Evolutionary conservation across 2,113 vertebrate species (phyloP).

Genomic region (Heliornis fulica): DNA sequence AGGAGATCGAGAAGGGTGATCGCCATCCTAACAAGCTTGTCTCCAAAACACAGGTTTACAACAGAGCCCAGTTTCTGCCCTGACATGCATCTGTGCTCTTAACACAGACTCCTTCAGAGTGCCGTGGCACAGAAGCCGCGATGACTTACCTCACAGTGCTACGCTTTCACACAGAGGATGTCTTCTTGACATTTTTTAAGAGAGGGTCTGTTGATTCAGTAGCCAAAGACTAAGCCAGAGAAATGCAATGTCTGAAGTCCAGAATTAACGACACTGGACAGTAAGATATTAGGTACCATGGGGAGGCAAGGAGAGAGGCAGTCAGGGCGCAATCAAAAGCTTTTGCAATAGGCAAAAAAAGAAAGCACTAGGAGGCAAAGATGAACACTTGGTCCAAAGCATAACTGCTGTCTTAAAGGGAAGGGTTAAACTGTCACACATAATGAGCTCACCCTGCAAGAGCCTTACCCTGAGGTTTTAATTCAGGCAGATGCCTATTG

Average conservation of each 20-base stretch:
- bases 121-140: background rate
- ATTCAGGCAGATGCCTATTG: background rate
- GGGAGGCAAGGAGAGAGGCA: background rate
- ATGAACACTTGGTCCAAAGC: background rate
- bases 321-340: background rate
- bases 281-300: background rate
- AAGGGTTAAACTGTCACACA: background rate
- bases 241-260: background rate
- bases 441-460: background rate
- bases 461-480: background rate
- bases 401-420: background rate
- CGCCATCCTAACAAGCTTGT: background rate
- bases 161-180: background rate
- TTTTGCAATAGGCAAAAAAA: background rate
- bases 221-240: background rate
- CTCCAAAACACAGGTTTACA: background rate
- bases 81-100: background rate
- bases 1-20: background rate
- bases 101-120: background rate
- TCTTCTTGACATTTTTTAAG: background rate
- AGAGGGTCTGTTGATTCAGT: background rate
- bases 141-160: background rate
- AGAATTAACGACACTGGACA: background rate
- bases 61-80: background rate
- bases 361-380: background rate